Conservation (phyloP, 2,113 vertebrate species). For the Diadophis punctatus region DNA sequence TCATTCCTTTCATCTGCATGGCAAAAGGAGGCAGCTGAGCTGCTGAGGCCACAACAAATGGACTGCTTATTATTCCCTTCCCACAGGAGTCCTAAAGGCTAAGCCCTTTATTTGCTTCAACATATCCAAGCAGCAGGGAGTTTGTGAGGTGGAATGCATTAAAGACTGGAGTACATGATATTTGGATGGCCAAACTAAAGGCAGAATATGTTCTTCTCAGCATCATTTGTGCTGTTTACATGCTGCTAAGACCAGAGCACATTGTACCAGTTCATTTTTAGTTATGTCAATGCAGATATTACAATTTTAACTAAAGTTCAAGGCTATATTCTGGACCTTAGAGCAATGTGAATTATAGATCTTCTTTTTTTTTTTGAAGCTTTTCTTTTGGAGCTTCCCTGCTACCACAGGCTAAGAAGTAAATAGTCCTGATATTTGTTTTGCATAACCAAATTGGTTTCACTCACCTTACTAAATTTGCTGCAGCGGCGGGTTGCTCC, state of each 20-base stretch:
- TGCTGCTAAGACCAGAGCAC: neutral
- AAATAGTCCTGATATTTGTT: neutral
- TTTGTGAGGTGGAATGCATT: constrained; percentile 25
- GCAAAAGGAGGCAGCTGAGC: constrained; percentile 36
- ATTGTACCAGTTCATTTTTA: neutral
- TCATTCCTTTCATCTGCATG: constrained; percentile 55
- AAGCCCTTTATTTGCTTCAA: constrained; percentile 44
- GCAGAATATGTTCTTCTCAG: neutral
- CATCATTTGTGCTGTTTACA: neutral
- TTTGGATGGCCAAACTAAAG: neutral
- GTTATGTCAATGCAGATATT: neutral
- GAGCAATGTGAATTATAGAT: neutral
- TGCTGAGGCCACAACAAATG: constrained; percentile 39
- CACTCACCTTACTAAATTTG: neutral
- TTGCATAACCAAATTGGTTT: neutral
- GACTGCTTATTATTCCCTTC: constrained; percentile 48
- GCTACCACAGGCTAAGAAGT: neutral
- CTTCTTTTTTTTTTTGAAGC: neutral
- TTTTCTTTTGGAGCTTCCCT: neutral
- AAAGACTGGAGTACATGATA: neutral
- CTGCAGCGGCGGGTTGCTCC: no score
- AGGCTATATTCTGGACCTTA: neutral
- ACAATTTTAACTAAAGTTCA: neutral
- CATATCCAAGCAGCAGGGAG: neutral
- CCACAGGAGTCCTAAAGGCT: constrained; percentile 29